Conservation (phyloP, 2,113 vertebrate genomes). For the Benitochromis conjunctus region DNA sequence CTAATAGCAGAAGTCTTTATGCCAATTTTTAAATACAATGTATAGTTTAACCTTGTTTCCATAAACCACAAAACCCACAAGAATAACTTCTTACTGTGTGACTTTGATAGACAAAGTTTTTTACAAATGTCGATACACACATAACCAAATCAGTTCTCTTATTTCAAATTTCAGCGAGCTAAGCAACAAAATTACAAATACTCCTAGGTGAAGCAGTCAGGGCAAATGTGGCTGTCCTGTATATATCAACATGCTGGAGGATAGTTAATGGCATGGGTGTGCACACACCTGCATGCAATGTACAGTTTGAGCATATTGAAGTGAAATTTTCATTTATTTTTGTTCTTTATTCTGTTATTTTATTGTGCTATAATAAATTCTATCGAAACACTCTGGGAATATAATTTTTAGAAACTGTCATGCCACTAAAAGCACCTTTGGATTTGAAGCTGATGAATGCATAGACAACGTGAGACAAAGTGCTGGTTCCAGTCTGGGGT, state of each 20-base stretch:
- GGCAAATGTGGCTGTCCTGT: not conserved
- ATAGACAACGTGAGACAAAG: not conserved
- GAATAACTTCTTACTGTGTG: not conserved
- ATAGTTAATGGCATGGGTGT: rapidly evolving
- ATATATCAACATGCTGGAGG: not conserved
- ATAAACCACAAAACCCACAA: not conserved
- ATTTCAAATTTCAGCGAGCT: not conserved
- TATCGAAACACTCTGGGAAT: no score
- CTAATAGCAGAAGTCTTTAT: not conserved
- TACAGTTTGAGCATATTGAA: not conserved
- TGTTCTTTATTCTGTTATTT: not conserved
- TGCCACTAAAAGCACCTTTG: not conserved
- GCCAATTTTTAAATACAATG: not conserved
- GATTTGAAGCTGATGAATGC: not conserved
- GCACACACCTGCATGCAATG: not conserved
- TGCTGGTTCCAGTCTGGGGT: not conserved
- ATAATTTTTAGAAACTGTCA: rapidly evolving
- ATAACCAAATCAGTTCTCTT: not conserved
- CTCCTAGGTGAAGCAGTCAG: not conserved
- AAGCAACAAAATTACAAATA: not conserved
- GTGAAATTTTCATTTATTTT: not conserved
- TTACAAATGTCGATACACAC: no score
- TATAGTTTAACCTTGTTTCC: not conserved
- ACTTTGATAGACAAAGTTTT: not conserved
- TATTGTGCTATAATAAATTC: not conserved